phyloP scores from a whole-genome alignment of 2,113 vertebrate species.

The Antechinus flavipes region DNA sequence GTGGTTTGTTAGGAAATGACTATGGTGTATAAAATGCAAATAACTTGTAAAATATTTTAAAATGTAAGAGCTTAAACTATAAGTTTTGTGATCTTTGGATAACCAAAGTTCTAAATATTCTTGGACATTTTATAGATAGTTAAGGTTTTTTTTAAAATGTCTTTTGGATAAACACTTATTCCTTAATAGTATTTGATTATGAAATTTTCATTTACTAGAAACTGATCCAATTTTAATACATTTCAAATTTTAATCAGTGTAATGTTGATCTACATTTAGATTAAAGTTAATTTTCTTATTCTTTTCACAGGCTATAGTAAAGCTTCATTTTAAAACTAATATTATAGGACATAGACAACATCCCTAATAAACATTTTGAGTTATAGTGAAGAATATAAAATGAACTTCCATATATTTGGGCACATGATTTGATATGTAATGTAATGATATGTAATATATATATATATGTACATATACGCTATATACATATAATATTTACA shows the following conservation, averaged over 20 bases:
- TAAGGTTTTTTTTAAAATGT: background rate
- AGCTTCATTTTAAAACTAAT: slow-evolving; percentile 18
- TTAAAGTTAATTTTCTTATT: slow-evolving; percentile 20
- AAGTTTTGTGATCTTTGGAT: background rate
- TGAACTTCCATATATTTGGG: background rate
- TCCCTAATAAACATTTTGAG: background rate
- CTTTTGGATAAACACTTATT: background rate
- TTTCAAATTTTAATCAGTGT: background rate
- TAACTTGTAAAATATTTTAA: background rate
- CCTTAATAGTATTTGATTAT: background rate
- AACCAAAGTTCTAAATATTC: background rate
- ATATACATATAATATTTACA: background rate
- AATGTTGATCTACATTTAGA: background rate
- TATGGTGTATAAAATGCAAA: background rate
- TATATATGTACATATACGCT: no score
- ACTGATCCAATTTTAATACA: background rate
- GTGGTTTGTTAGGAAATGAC: background rate
- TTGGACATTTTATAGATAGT: background rate
- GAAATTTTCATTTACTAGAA: slow-evolving; percentile 32
- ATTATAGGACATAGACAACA: slow-evolving; percentile 1
- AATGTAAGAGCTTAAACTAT: background rate
- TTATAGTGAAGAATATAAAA: background rate
- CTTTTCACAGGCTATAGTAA: slow-evolving; percentile 3
- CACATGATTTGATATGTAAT: background rate
- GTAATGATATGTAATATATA: no score